These are phyloP conservation scores for Megalonaias nervosa DNA, from an alignment of 1,140 invertebrate genomes.

Conservation along the genomic window DNA sequence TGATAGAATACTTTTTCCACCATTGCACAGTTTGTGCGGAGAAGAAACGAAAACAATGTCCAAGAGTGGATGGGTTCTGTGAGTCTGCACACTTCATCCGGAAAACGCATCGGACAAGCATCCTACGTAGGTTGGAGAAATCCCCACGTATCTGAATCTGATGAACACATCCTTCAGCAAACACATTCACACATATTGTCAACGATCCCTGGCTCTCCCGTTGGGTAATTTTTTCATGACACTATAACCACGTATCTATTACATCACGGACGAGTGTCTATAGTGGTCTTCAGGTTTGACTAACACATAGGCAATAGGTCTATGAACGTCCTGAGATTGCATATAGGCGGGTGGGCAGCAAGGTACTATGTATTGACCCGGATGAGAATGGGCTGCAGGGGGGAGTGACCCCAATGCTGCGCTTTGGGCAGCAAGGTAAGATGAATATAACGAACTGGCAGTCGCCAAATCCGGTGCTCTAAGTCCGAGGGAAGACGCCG, in stretches of 20 bases:
- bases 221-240: too few species aligned
- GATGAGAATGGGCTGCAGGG: conserved; percentile 56
- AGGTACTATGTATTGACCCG: conserved; percentile 64
- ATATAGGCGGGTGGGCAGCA: conserved; percentile 63
- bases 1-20: too few species aligned
- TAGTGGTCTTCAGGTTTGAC: conserved; percentile 69
- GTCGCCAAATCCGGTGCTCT: conserved; percentile 35
- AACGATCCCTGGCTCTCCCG: too few species aligned
- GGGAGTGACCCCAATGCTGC: conserved; percentile 53
- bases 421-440: conserved; percentile 51
- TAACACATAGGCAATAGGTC: conserved; percentile 65
- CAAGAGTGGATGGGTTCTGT: too few species aligned
- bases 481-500: conserved; percentile 36
- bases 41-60: too few species aligned
- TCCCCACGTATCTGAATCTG: too few species aligned
- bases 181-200: too few species aligned
- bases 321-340: conserved; percentile 59
- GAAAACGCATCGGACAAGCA: too few species aligned
- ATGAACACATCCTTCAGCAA: too few species aligned
- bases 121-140: too few species aligned
- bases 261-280: conserved; percentile 60
- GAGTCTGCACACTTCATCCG: too few species aligned
- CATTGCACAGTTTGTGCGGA: too few species aligned
- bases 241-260: conserved; percentile 5
- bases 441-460: conserved; percentile 42